Evolutionary conservation across 1,140 invertebrate species (phyloP), one percentile per base, ranked within the genome.

Genomic region (Wiebesia pumilae): DNA sequence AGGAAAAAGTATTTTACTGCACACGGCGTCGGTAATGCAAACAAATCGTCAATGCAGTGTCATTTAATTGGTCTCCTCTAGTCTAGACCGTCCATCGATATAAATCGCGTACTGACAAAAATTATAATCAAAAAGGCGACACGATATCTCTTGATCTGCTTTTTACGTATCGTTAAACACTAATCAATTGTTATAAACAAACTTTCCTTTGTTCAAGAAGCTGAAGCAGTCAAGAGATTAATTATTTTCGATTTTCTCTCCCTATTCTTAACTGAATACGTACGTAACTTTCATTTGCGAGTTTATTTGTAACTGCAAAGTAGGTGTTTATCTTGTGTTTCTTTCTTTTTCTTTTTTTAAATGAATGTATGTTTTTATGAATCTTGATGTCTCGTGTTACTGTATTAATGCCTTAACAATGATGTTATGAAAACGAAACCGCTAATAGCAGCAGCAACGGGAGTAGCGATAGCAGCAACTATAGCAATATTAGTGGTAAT

Each of bases 401-500:
- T 73, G 51, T 83, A 87, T 51, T 67, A 82, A 82, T 85, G 78
- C n/a, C 62, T 84, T 80, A 87, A 87, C 54, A 85, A 82, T 51
- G 79, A 87, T 33, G n/a, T 84, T 81, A 65, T 82, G 58, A 90
- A 83, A 75, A 82, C 85, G 73, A 86, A 86, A 86, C 43, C 80
- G 80, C 81, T 78, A 81, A 86, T 83, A 86, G 58, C 40, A 88
- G 88, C 85, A 90, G 83, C 83, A 85, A 89, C 85, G 81, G 62
- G 71, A 85, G 62, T 88, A 90, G 87, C 86, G 89, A 90, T 91
- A 92, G 89, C 90, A 90, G 90, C 91, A 92, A 90, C 90, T 92
- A 90, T 91, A 91, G 90, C 88, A 89, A 88, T 89, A 88, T 86
- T 90, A 90, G 62, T 87, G 86, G 71, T 90, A 89, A 82, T 90